Percentiles rank a stretch among this genome's conserved stretches.
phyloP scores from a whole-genome alignment of 2,888 invertebrate genomes.

The Arge pagana region DNA sequence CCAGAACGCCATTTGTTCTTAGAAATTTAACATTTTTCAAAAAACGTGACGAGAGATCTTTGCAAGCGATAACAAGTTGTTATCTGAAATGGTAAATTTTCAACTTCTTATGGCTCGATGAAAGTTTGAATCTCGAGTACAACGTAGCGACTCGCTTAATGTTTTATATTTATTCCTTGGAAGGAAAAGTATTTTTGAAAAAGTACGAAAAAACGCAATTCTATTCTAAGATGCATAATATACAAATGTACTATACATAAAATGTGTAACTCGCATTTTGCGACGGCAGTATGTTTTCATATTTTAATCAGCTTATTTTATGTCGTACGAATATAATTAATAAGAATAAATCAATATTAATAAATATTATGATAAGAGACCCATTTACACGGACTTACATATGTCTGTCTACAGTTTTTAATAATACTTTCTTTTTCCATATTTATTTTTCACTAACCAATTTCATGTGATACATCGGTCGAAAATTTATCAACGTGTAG shows the following conservation, averaged over 20 bases:
- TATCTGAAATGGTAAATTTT: not conserved
- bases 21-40: too few species aligned
- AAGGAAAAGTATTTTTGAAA: constrained; percentile 23
- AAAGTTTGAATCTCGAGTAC: not conserved
- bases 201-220: constrained; percentile 13
- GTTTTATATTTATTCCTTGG: not conserved
- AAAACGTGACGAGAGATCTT: too few species aligned
- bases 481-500: constrained; percentile 21
- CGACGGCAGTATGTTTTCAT: constrained; percentile 16
- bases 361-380: constrained; percentile 13
- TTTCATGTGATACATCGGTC: constrained; percentile 1
- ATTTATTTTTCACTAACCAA: too few species aligned
- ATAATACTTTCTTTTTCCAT: constrained; percentile 8
- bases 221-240: not conserved
- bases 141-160: not conserved
- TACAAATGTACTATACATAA: not conserved
- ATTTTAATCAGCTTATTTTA: too few species aligned
- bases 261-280: constrained; percentile 14
- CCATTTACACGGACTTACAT: constrained; percentile 16
- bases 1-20: too few species aligned
- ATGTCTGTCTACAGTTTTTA: constrained; percentile 12
- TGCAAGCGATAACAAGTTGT: not conserved
- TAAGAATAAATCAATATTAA: constrained; percentile 4
- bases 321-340: too few species aligned
- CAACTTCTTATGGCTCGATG: not conserved